Conservation (phyloP, 2,888 invertebrate species). For the Drosophila neonasuta region DNA sequence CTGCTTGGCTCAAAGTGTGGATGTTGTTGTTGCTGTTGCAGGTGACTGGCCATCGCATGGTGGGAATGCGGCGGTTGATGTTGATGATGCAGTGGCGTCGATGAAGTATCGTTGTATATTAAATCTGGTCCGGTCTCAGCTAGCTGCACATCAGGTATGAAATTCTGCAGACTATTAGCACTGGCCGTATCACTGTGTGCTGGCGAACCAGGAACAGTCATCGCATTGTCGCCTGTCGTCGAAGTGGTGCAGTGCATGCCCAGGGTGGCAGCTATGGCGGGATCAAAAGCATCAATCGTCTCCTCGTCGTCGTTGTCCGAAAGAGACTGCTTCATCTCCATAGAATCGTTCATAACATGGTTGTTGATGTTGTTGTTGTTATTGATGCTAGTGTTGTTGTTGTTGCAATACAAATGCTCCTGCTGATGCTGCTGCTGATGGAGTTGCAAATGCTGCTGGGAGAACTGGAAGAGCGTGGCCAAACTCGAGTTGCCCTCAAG, state of each 20-base stretch:
- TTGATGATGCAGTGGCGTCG: conserved; percentile 55
- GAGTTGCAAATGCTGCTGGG: conserved; percentile 63
- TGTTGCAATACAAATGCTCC: conserved; percentile 57
- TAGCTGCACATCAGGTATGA: conserved; percentile 79
- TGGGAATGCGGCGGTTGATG: conserved; percentile 52
- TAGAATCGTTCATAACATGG: conserved; percentile 31
- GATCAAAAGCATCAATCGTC: conserved; percentile 80
- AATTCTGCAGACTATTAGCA: conserved; percentile 80
- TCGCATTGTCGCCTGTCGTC: conserved; percentile 22
- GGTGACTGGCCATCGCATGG: conserved; percentile 49
- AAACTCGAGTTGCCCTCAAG: conserved; percentile 71
- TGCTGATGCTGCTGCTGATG: conserved; percentile 47
- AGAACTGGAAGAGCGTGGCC: conserved; percentile 67
- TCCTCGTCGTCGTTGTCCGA: conserved; percentile 81
- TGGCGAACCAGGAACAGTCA: conserved; percentile 57
- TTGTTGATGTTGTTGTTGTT: conserved; percentile 18
- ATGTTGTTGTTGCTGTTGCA: conserved; percentile 38
- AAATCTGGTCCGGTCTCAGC: conserved; percentile 69
- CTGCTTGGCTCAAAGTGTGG: conserved; percentile 48
- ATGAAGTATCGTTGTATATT: conserved; percentile 53
- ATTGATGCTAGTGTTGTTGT: conserved; percentile 18
- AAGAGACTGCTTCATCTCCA: conserved; percentile 78
- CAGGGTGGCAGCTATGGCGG: conserved; percentile 67
- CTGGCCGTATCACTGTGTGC: conserved; percentile 79
- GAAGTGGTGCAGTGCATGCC: conserved; percentile 38